phyloP scores from a whole-genome alignment of 2,797 vertebrate genomes.

The Sebastes glaucus region DNA sequence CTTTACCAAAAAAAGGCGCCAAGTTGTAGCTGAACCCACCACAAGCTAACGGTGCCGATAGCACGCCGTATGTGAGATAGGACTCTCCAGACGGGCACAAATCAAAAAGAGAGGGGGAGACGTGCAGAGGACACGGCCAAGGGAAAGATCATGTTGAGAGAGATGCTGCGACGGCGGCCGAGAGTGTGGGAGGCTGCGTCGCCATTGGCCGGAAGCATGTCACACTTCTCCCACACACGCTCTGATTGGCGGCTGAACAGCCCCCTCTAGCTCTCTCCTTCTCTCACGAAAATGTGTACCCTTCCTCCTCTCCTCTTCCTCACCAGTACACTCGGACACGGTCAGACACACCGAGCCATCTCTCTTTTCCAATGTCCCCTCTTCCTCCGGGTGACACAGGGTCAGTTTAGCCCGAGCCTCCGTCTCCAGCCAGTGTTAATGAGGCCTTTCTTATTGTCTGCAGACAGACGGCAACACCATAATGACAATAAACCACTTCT shows the following conservation, averaged over 20 bases:
- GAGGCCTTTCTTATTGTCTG: conserved; percentile 11
- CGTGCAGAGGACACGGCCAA: conserved; percentile 30
- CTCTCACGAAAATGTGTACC: not conserved
- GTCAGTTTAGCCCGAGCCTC: not conserved
- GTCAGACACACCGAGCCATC: not conserved
- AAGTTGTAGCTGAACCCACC: not conserved
- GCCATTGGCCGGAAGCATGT: conserved; percentile 45
- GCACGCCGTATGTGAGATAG: not conserved
- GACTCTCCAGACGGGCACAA: not conserved
- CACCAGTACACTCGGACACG: not conserved
- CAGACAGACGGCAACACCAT: conserved; percentile 3
- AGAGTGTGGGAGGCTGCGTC: conserved; percentile 31
- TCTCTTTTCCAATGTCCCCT: not conserved
- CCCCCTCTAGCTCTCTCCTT: conserved; percentile 11
- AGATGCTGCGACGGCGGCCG: conserved; percentile 22
- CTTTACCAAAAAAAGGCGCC: not conserved
- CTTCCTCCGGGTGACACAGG: not conserved
- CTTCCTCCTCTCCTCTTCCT: not conserved
- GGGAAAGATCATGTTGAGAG: conserved; percentile 39
- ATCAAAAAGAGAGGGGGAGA: conserved; percentile 26
- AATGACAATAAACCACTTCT: conserved; percentile 23
- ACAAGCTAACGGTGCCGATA: not conserved
- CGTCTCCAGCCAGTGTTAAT: conserved; percentile 21
- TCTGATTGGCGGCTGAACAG: conserved; percentile 23
- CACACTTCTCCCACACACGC: conserved; percentile 61